Conservation (phyloP, 2,888 invertebrate genomes). For the Slavum lentiscoides region DNA sequence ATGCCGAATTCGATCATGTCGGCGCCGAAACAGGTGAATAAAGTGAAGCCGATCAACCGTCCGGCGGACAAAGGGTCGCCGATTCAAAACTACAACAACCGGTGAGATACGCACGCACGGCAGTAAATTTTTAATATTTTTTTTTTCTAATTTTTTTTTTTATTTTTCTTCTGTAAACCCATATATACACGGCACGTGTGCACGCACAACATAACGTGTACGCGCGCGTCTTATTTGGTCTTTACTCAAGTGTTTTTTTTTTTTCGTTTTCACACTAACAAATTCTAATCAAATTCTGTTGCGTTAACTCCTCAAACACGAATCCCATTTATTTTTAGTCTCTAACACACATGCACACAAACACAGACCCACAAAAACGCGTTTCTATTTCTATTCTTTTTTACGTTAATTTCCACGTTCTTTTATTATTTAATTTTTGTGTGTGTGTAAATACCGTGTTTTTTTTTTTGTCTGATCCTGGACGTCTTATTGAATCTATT, state of each 20-base stretch:
- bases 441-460: conserved; percentile 29
- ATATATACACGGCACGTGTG: too few relatives aligned
- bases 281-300: conserved; percentile 1
- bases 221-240: background rate
- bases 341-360: background rate
- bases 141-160: too few relatives aligned
- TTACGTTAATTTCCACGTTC: too few relatives aligned
- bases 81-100: conserved; percentile 70
- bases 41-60: conserved; percentile 84
- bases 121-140: too few relatives aligned
- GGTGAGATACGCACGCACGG: conserved; percentile 58
- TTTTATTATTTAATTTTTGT: background rate
- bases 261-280: conserved; percentile 34
- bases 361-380: background rate
- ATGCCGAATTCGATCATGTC: conserved; percentile 58
- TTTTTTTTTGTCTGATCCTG: conserved; percentile 6
- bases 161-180: too few relatives aligned
- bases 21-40: conserved; percentile 80
- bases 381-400: background rate
- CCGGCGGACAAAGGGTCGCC: conserved; percentile 73
- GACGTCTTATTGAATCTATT: conserved; percentile 47
- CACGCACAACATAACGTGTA: too few relatives aligned
- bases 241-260: conserved; percentile 27
- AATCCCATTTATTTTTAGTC: background rate
- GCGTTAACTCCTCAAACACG: conserved; percentile 30